phyloP scores from a whole-genome alignment of 2,113 vertebrate species.

The Opisthocomus hoazin region DNA sequence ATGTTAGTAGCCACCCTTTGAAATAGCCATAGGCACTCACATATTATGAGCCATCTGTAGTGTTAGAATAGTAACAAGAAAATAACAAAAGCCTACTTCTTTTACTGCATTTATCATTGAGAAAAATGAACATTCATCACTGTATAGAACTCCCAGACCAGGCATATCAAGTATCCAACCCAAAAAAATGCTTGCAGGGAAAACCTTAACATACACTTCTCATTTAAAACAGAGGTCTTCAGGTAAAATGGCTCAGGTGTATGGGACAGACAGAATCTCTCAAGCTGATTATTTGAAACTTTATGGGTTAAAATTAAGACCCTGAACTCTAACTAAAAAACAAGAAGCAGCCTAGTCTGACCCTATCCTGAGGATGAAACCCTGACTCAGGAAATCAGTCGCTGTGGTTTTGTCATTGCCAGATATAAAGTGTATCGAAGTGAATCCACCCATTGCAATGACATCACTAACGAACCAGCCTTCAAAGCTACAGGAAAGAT shows the following conservation, averaged over 20 bases:
- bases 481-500: background rate
- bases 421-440: background rate
- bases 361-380: background rate
- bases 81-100: background rate
- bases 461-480: background rate
- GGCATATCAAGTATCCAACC: background rate
- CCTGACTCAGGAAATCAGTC: background rate
- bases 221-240: background rate
- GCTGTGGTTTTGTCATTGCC: background rate
- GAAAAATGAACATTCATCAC: background rate
- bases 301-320: background rate
- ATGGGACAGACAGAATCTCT: background rate
- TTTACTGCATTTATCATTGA: background rate
- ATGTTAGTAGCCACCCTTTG: background rate
- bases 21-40: background rate
- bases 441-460: background rate
- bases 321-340: background rate
- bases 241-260: background rate
- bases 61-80: background rate
- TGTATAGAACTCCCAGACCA: background rate
- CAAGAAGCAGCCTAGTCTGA: background rate
- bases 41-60: background rate
- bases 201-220: background rate
- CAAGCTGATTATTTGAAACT: background rate
- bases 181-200: background rate